Conservation (phyloP, 2,797 vertebrate species). For the Rhincodon typus region DNA sequence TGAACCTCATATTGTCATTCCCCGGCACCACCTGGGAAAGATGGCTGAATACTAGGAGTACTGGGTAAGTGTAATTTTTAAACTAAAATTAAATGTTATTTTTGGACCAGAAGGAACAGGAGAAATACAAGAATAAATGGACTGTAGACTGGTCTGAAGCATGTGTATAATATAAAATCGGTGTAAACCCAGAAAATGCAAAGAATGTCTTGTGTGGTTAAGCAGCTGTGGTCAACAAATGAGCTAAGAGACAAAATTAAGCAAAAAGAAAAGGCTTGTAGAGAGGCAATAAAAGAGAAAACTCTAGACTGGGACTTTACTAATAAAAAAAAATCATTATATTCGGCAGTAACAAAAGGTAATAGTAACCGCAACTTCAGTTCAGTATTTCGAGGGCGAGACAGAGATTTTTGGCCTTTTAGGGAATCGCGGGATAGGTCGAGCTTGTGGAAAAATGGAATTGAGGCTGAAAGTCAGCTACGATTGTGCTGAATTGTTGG, state of each 20-base stretch:
- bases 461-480: too few species aligned
- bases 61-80: not conserved
- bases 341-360: not conserved
- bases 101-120: not conserved
- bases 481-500: too few species aligned
- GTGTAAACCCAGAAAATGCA: not conserved
- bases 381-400: too few species aligned
- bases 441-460: too few species aligned
- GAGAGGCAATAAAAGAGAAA: not conserved
- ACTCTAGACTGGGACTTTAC: too few species aligned
- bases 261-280: not conserved
- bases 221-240: not conserved
- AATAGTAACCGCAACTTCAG: too few species aligned
- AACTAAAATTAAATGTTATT: not conserved
- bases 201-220: not conserved
- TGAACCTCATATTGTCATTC: not conserved
- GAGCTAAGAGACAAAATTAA: not conserved
- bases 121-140: not conserved
- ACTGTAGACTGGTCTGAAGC: not conserved
- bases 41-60: not conserved
- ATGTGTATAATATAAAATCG: not conserved
- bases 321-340: too few species aligned
- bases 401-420: too few species aligned
- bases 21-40: not conserved
- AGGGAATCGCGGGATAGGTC: too few species aligned